Evolutionary conservation across 2,113 vertebrate genomes (phyloP).

Genomic region (Axis porcinus): DNA sequence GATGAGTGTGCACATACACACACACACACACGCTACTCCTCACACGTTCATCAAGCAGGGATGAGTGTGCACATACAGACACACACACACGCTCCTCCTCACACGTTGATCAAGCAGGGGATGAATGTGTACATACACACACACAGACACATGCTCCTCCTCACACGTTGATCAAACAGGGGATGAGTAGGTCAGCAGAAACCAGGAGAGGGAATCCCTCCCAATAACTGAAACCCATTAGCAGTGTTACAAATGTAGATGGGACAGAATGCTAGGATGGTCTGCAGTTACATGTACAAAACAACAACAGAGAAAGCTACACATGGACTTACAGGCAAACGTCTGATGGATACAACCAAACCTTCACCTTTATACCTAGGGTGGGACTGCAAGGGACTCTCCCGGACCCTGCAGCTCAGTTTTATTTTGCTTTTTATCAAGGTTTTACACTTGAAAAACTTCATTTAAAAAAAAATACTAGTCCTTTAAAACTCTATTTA

Average conservation of each 20-base stretch:
- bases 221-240: not conserved
- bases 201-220: not conserved
- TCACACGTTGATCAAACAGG: not conserved
- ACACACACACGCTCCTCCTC: not conserved
- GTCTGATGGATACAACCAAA: not conserved
- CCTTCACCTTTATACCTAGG: not conserved
- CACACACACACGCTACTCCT: not conserved
- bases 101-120: too few relatives aligned
- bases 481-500: not conserved
- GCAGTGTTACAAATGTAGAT: rapidly evolving
- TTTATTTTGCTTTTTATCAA: not conserved
- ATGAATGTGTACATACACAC: not conserved
- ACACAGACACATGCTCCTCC: not conserved
- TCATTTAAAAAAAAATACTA: not conserved
- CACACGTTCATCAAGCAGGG: too few relatives aligned
- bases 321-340: not conserved
- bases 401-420: not conserved
- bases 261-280: not conserved
- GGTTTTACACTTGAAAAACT: not conserved
- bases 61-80: too few relatives aligned
- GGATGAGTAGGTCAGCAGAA: not conserved
- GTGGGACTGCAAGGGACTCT: not conserved
- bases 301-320: not conserved
- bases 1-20: too few relatives aligned
- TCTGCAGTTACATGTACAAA: not conserved